Conservation (phyloP, 2,113 vertebrate genomes). For the Machaerirhynchus nigripectus region DNA sequence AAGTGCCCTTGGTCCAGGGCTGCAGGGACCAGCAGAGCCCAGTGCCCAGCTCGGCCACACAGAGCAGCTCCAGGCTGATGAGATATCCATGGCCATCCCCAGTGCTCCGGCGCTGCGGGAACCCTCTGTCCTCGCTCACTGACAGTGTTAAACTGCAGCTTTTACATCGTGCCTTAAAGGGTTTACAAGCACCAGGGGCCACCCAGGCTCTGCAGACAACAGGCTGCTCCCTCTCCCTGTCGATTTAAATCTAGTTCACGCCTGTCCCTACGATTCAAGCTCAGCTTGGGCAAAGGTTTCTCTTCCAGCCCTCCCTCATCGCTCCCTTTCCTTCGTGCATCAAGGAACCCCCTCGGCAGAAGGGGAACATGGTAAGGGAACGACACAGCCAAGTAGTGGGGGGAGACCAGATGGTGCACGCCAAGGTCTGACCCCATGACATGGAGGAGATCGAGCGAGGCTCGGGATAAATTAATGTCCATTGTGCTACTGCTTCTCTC, state of each 20-base stretch:
- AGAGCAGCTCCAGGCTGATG: neutral
- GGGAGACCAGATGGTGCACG: constrained; percentile 12
- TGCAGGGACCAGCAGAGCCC: neutral
- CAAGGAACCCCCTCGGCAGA: neutral
- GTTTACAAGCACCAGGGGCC: constrained; percentile 57
- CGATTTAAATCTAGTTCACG: constrained; percentile 35
- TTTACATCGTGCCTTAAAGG: constrained; percentile 30
- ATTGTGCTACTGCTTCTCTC: neutral
- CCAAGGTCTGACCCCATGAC: constrained; percentile 2
- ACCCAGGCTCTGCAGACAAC: constrained; percentile 27
- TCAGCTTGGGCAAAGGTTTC: neutral
- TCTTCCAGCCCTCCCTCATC: neutral
- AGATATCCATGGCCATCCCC: neutral
- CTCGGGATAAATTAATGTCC: constrained; percentile 19
- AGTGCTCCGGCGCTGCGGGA: neutral
- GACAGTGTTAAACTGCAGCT: neutral
- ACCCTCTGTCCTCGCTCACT: neutral
- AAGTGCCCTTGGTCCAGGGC: neutral
- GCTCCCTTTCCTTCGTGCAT: neutral
- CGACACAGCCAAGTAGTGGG: accelerated
- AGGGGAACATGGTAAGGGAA: neutral
- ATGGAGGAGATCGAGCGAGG: neutral
- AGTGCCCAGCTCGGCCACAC: neutral
- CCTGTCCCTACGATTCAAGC: constrained; percentile 7
- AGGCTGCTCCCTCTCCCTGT: neutral